phyloP scores from a whole-genome alignment of 2,113 vertebrate species.

The Corydoras sp. region DNA sequence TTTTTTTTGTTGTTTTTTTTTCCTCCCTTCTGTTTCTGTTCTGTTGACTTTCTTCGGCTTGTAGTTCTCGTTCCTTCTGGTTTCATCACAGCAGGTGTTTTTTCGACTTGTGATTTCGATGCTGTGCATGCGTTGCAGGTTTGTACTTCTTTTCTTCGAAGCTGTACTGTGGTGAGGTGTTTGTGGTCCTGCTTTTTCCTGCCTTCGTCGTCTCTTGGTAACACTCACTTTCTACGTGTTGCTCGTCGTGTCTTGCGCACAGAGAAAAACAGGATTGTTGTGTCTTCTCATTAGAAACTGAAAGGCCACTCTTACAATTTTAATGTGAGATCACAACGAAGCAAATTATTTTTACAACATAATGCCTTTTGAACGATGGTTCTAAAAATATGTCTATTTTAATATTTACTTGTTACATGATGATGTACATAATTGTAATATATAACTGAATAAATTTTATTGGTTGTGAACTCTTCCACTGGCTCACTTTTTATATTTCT shows the following conservation, averaged over 20 bases:
- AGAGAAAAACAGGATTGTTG: constrained; percentile 59
- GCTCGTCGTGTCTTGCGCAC: constrained; percentile 72
- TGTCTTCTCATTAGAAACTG: constrained; percentile 69
- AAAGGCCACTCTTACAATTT: constrained; percentile 69
- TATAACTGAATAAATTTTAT: constrained; percentile 99
- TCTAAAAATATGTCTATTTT: constrained; percentile 99
- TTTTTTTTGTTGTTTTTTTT: no score
- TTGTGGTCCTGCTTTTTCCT: constrained; percentile 67
- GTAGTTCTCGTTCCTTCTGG: constrained; percentile 53
- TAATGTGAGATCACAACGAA: constrained; percentile 81
- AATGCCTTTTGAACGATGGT: constrained; percentile 95
- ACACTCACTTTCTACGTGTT: constrained; percentile 69
- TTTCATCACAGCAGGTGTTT: constrained; percentile 73
- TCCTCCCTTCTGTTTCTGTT: no score
- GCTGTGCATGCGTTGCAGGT: constrained; percentile 85
- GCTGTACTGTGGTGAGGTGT: constrained; percentile 67
- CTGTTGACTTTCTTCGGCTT: neutral
- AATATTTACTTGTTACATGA: constrained; percentile 95
- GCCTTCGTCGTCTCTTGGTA: constrained; percentile 59
- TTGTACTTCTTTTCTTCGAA: constrained; percentile 67
- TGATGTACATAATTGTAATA: constrained; percentile 98
- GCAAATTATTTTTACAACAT: constrained; percentile 87
- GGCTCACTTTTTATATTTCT: neutral
- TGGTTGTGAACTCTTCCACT: constrained; percentile 74
- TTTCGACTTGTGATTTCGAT: constrained; percentile 69